These are phyloP conservation scores for Aspiorhynchus laticeps DNA, from an alignment of 2,113 vertebrate species.

Conservation along the genomic window DNA sequence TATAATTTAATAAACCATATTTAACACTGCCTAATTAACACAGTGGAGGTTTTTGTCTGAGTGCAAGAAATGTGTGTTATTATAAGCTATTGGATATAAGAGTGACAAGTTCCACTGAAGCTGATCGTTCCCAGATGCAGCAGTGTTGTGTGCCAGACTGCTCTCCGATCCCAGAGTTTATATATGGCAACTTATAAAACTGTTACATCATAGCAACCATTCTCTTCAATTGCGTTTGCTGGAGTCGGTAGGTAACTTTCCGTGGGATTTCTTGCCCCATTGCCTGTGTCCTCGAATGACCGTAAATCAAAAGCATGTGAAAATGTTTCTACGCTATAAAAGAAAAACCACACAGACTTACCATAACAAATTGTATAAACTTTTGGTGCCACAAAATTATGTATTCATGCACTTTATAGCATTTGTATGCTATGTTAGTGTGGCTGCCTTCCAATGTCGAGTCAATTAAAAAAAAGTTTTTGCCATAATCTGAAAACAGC, in stretches of 20 bases:
- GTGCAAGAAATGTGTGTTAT: constrained; percentile 28
- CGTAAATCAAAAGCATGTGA: constrained; percentile 39
- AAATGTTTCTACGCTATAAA: constrained; percentile 40
- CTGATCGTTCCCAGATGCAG: constrained; percentile 75
- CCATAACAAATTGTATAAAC: not conserved
- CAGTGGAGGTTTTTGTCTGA: constrained; percentile 2
- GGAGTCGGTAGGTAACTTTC: constrained; percentile 62
- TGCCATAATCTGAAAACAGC: not conserved
- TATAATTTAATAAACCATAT: not conserved
- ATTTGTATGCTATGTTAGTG: not conserved
- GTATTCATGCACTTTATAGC: constrained; percentile 14
- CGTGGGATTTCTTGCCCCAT: constrained; percentile 67
- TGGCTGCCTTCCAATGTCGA: not conserved
- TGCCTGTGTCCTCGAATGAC: constrained; percentile 72
- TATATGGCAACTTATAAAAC: constrained; percentile 77
- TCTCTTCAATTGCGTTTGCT: constrained; percentile 68
- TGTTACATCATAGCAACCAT: constrained; percentile 69
- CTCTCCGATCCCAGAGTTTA: constrained; percentile 67
- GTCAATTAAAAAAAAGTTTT: not conserved
- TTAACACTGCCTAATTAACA: not conserved
- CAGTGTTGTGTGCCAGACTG: constrained; percentile 65
- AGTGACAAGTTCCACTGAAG: constrained; percentile 45
- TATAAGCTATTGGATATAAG: constrained; percentile 1
- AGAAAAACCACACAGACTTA: constrained; percentile 20
- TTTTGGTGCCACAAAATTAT: constrained; percentile 5